phyloP scores from a whole-genome alignment of 37 sponge, comb jelly and placozoan species.

The Ianthella basta region DNA sequence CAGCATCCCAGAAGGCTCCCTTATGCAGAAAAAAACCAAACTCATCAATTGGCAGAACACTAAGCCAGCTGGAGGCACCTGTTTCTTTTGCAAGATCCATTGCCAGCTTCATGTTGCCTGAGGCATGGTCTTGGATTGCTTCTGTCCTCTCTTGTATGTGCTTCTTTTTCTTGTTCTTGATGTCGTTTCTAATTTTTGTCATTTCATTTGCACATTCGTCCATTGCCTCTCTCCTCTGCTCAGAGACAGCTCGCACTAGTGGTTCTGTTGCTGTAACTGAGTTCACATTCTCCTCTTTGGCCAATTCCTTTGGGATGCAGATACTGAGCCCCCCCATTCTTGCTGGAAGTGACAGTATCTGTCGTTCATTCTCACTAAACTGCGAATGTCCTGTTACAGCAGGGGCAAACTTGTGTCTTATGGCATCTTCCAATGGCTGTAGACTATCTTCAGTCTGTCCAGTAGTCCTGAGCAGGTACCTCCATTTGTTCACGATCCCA shows the following conservation, averaged over 20 bases:
- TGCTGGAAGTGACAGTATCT: background rate
- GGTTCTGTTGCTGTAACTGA: background rate
- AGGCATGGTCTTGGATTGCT: background rate
- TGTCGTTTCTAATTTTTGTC: background rate
- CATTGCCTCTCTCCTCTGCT: background rate
- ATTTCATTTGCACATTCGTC: background rate
- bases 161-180: background rate
- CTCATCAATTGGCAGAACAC: no score
- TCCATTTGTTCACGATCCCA: background rate
- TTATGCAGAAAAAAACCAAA: no score
- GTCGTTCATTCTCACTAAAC: background rate
- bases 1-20: no score
- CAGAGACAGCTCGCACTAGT: background rate
- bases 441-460: background rate
- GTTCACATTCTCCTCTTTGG: background rate
- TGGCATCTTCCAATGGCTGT: background rate
- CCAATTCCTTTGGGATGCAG: background rate
- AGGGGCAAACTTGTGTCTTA: background rate
- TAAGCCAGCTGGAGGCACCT: no score
- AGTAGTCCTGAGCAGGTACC: background rate
- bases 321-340: background rate
- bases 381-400: background rate
- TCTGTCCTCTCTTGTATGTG: background rate
- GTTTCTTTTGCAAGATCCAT: no score
- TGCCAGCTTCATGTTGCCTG: background rate